Conservation (phyloP, 2,888 invertebrate species). For the Drosophila quinaria region DNA sequence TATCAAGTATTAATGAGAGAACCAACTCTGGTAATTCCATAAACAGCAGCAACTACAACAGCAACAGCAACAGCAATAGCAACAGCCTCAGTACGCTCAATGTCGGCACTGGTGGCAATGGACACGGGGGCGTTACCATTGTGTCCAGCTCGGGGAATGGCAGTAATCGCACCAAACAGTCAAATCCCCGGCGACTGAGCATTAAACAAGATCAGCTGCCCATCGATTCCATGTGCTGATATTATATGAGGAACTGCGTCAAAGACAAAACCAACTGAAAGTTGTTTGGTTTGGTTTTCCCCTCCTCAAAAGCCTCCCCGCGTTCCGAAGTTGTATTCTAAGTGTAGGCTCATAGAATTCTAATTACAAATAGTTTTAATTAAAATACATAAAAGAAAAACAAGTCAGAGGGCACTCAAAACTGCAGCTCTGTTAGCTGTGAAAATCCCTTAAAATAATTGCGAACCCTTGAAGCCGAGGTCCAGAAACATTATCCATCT, state of each 20-base stretch:
- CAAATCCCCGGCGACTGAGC: slow-evolving; percentile 83
- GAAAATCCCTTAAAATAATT: slow-evolving; percentile 28
- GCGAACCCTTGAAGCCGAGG: slow-evolving; percentile 9
- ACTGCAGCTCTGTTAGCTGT: slow-evolving; percentile 56
- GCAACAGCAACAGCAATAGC: slow-evolving; percentile 69
- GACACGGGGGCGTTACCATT: slow-evolving; percentile 37
- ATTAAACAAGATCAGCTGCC: slow-evolving; percentile 85
- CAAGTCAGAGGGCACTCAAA: slow-evolving; percentile 44
- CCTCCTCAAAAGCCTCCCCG: neutral
- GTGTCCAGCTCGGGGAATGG: slow-evolving; percentile 38
- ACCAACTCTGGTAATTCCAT: slow-evolving; percentile 82
- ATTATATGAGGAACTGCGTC: slow-evolving; percentile 59
- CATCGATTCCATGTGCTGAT: slow-evolving; percentile 86
- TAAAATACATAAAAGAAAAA: slow-evolving; percentile 7
- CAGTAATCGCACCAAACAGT: slow-evolving; percentile 60
- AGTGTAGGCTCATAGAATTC: slow-evolving; percentile 53
- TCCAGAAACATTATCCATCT: slow-evolving; percentile 4
- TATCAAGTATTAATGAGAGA: slow-evolving; percentile 85
- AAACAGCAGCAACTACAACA: slow-evolving; percentile 78
- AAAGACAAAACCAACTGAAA: neutral
- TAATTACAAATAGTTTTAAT: slow-evolving; percentile 40
- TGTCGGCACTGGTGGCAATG: slow-evolving; percentile 33
- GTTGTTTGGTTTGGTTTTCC: neutral
- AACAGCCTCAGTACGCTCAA: slow-evolving; percentile 59
- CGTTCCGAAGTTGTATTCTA: slow-evolving; percentile 55